Conservation (phyloP, 2,113 vertebrate species). For the Podocnemis expansa region DNA sequence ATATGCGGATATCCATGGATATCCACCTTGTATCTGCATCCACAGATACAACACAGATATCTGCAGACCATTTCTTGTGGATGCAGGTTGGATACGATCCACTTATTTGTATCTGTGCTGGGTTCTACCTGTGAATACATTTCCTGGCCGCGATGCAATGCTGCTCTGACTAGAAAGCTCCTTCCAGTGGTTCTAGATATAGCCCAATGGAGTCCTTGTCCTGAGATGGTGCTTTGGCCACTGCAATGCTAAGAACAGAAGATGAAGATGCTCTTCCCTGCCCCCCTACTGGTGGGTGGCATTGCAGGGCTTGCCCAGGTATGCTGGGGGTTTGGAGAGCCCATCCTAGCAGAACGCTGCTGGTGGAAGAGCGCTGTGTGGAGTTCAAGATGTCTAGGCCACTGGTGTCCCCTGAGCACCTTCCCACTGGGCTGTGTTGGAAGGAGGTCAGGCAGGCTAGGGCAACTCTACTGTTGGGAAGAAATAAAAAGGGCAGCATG, state of each 20-base stretch:
- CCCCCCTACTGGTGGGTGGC: background rate
- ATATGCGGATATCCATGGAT: no score
- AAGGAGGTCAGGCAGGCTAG: background rate
- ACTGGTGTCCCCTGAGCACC: background rate
- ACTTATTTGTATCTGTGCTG: no score
- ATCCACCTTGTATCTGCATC: no score
- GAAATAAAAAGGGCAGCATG: background rate
- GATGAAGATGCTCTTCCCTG: background rate
- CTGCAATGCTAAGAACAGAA: background rate
- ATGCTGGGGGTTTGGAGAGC: background rate
- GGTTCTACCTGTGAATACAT: no score
- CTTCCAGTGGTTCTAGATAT: background rate
- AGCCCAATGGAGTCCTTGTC: background rate
- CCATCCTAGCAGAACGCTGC: background rate
- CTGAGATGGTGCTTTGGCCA: no score
- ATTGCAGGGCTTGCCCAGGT: background rate
- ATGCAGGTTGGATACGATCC: no score
- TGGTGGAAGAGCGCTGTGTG: background rate
- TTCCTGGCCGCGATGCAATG: background rate
- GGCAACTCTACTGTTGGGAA: background rate
- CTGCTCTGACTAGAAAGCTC: background rate
- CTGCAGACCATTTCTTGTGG: no score
- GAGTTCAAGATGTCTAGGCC: background rate
- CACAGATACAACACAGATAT: no score
- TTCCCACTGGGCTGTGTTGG: background rate